A percentile compares a stretch with the other conserved stretches of the same genome.
Evolutionary conservation across 2,888 invertebrate species (phyloP).

Genomic region (Clivina fossor): DNA sequence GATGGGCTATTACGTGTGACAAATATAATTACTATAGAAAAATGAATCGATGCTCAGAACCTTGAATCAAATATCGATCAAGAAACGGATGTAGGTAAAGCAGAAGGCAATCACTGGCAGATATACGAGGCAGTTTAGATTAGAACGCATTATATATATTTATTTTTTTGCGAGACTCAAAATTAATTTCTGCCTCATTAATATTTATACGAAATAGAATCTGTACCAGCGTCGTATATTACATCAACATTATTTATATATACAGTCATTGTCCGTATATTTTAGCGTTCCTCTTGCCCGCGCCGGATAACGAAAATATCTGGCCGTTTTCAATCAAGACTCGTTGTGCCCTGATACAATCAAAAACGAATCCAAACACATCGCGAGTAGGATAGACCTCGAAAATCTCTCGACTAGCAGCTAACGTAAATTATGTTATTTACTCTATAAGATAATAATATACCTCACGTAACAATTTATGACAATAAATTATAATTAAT

Average conservation of each 20-base stretch:
- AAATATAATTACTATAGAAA: no score
- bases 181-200: slow-evolving; percentile 25
- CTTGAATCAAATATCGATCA: no score
- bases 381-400: slow-evolving; percentile 16
- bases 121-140: no score
- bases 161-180: slow-evolving; percentile 8
- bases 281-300: slow-evolving; percentile 12
- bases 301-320: slow-evolving; percentile 23
- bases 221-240: no score
- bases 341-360: slow-evolving; percentile 23
- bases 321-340: slow-evolving; percentile 26
- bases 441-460: slow-evolving; percentile 35
- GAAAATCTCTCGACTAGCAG: no score
- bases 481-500: slow-evolving; percentile 35
- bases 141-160: no score
- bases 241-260: no score
- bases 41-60: no score
- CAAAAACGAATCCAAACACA: slow-evolving; percentile 19
- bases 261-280: slow-evolving; percentile 15
- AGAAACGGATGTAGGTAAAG: no score
- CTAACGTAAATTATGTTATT: slow-evolving; percentile 34
- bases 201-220: slow-evolving; percentile 26
- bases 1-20: no score
- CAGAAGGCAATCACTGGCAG: no score
- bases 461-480: slow-evolving; percentile 34